A percentile compares a stretch with the other conserved stretches of the same genome.
Conservation (phyloP, 1,140 invertebrate genomes). For the Cydia fagiglandana region DNA sequence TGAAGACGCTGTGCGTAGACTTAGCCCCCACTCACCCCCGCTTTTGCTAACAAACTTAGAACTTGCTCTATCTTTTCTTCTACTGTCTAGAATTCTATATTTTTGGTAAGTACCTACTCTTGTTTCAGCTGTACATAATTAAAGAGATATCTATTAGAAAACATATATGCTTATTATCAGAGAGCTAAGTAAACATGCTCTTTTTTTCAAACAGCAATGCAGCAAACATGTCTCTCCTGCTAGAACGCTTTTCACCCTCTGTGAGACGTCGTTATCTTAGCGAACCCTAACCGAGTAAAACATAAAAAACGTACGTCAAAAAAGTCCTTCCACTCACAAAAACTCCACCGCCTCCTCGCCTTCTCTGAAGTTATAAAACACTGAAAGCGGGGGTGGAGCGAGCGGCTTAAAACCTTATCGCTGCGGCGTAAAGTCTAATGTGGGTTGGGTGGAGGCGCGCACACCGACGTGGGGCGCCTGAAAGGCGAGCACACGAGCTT, state of each 20-base stretch:
- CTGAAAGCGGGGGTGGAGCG: constrained; percentile 54
- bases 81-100: not conserved
- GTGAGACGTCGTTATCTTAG: constrained; percentile 76
- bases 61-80: constrained; percentile 45
- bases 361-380: constrained; percentile 74
- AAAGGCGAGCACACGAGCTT: constrained; percentile 77
- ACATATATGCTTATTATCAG: not conserved
- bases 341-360: constrained; percentile 69
- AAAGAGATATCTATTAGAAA: not conserved
- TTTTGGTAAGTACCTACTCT: not conserved
- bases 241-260: constrained; percentile 59
- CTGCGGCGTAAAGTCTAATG: constrained; percentile 55
- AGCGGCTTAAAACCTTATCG: constrained; percentile 57
- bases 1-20: constrained; percentile 76
- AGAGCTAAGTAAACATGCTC: constrained; percentile 20
- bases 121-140: not conserved
- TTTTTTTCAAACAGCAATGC: constrained; percentile 36
- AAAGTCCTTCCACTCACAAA: constrained; percentile 77
- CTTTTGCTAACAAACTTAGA: constrained; percentile 57
- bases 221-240: constrained; percentile 46
- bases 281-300: constrained; percentile 74
- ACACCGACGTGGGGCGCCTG: constrained; percentile 61
- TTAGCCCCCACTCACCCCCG: constrained; percentile 65
- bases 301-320: constrained; percentile 78
- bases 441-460: constrained; percentile 43